A percentile compares a stretch with the other conserved stretches of the same genome.
These are phyloP conservation scores for Hylomyscus alleni DNA, from an alignment of 2,797 vertebrate species.

Conservation along the genomic window DNA sequence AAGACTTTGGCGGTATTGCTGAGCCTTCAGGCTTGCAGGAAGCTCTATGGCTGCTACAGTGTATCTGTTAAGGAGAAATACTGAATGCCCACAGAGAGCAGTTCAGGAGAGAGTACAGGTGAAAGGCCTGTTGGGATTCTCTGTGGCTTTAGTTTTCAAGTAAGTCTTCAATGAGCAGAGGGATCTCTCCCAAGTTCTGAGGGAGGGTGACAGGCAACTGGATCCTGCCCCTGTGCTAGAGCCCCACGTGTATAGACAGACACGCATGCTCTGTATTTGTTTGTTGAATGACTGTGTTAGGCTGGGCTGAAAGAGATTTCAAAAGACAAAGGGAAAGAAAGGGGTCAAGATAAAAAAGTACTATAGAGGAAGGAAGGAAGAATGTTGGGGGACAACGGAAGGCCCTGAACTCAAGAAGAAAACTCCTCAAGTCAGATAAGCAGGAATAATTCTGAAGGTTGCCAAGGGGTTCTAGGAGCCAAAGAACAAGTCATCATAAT, in stretches of 20 bases:
- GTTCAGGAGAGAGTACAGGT: background rate
- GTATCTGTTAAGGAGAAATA: background rate
- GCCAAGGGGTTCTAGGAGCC: background rate
- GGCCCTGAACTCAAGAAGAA: background rate
- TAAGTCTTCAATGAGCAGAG: background rate
- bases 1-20: too few relatives aligned
- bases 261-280: rapidly evolving
- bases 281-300: background rate
- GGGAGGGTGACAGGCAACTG: background rate
- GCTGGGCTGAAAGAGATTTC: background rate
- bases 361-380: background rate
- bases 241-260: background rate
- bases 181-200: background rate
- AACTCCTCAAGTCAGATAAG: background rate
- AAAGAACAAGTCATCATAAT: background rate
- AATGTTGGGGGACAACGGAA: background rate
- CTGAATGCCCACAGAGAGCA: background rate
- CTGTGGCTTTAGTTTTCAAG: background rate
- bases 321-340: background rate
- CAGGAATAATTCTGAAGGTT: background rate
- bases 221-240: background rate
- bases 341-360: background rate
- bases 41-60: background rate
- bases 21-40: background rate
- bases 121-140: background rate